Conservation (phyloP, 2,797 vertebrate species). For the Enteromius radiatus region DNA sequence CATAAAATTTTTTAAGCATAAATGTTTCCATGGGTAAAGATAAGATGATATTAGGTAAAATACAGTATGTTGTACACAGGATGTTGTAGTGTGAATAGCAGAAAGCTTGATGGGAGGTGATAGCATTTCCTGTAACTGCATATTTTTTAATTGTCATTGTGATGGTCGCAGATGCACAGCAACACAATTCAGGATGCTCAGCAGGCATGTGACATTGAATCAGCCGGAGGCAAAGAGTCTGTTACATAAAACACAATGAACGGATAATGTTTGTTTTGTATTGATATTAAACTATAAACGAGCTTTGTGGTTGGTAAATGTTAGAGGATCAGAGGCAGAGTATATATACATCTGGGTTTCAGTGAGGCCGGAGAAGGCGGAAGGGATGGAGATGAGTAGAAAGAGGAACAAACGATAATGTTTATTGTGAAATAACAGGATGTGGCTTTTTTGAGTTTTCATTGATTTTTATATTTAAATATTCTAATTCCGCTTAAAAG, state of each 20-base stretch:
- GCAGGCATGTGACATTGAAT: constrained; percentile 30
- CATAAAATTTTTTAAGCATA: not conserved
- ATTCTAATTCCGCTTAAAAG: not conserved
- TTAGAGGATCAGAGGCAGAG: constrained; percentile 26
- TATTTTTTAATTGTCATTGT: constrained; percentile 34
- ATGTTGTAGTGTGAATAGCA: constrained; percentile 27
- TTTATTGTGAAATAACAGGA: not conserved
- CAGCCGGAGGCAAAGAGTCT: constrained; percentile 11
- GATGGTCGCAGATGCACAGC: constrained; percentile 28
- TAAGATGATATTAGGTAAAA: not conserved
- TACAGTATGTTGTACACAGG: not conserved
- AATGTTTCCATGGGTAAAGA: not conserved
- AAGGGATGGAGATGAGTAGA: not conserved
- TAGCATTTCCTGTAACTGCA: constrained; percentile 22
- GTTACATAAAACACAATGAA: constrained; percentile 46
- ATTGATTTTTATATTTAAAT: not conserved
- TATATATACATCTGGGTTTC: not conserved
- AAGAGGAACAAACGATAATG: not conserved
- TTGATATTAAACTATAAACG: constrained; percentile 31
- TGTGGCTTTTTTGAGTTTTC: not conserved
- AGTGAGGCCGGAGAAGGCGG: not conserved
- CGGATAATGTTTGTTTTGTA: constrained; percentile 37
- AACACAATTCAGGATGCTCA: constrained; percentile 35
- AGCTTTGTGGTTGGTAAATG: constrained; percentile 15
- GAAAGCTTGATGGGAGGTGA: constrained; percentile 21